Evolutionary conservation across 2,888 invertebrate species (phyloP), one percentile per base, ranked within the genome.

Genomic region (Neelides folsomi): DNA sequence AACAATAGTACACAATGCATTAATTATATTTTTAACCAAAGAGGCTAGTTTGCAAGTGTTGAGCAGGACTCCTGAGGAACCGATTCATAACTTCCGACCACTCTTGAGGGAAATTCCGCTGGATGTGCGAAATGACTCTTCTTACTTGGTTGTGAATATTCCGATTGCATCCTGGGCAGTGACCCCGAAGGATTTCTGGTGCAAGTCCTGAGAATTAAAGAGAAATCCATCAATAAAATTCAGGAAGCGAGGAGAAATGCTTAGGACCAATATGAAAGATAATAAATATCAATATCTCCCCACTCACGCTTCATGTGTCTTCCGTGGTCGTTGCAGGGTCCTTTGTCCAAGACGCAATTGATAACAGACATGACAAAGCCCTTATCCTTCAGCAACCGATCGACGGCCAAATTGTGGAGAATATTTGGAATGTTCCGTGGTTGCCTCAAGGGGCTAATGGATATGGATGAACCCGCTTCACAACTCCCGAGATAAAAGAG

Each of bases 31-130:
- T 36, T 48, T 20, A 48, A 16, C 52, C 52, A 36, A 55, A 55
- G 5, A 52, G 50, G 27, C 41, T 48, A 5, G 27, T 27, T 9
- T 52, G 52, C 15, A 52, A 39, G 27, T 49, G 48, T 35, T 55
- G 52, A 12, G 38, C 36, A 6, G 52, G 52, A 37, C 52, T 49
- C 15, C 52, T 41, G 9, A 55, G 42, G 34, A 56, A 57, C 15
- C 56, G 40, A 36, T 57, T 51, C 41, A 60, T 59, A 5, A 62
- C 60, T 52, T 62, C 62, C 2, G 78, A 75, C 83, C 83, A 85
- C 69, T 84, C 83, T 65, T 80, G 80, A 6, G 85, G 85, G 67
- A 77, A 83, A 69, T 81, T 79, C 63, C 80, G 74, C 67, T 84
- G 83, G 50, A 84, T 80, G 70, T 82, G 81, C 15, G 80, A 77